phyloP scores from a whole-genome alignment of 2,113 vertebrate species.

The Sialia sialis region DNA sequence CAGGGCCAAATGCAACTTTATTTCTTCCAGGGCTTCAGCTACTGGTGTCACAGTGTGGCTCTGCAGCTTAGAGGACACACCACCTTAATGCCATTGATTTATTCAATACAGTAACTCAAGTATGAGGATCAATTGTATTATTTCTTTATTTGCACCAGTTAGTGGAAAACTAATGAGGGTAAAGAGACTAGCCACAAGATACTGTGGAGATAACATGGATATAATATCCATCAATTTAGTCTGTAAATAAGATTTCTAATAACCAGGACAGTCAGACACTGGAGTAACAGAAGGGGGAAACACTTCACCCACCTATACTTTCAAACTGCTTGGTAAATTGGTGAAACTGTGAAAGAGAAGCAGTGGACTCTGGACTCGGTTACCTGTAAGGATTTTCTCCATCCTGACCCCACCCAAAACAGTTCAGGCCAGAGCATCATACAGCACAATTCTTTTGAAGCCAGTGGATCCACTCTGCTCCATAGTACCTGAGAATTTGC shows the following conservation, averaged over 20 bases:
- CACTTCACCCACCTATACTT: neutral
- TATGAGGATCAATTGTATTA: neutral
- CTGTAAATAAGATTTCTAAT: neutral
- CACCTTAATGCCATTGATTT: neutral
- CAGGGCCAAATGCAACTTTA: neutral
- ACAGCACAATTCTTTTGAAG: neutral
- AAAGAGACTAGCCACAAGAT: neutral
- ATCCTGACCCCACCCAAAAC: neutral
- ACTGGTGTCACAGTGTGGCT: neutral
- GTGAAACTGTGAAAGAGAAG: neutral
- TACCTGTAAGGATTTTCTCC: neutral
- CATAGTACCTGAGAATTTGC: neutral
- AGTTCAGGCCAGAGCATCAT: neutral
- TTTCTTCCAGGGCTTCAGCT: neutral
- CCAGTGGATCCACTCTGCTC: neutral
- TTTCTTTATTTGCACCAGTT: neutral
- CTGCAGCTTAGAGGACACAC: neutral
- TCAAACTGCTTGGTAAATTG: neutral
- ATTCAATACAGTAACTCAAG: neutral
- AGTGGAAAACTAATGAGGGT: neutral
- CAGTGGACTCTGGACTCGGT: fast-evolving
- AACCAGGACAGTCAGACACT: neutral
- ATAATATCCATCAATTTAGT: neutral
- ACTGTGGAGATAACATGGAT: neutral
- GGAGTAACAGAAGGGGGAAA: neutral